Conservation (phyloP, 2,888 invertebrate species). For the Conchocele bisecta region DNA sequence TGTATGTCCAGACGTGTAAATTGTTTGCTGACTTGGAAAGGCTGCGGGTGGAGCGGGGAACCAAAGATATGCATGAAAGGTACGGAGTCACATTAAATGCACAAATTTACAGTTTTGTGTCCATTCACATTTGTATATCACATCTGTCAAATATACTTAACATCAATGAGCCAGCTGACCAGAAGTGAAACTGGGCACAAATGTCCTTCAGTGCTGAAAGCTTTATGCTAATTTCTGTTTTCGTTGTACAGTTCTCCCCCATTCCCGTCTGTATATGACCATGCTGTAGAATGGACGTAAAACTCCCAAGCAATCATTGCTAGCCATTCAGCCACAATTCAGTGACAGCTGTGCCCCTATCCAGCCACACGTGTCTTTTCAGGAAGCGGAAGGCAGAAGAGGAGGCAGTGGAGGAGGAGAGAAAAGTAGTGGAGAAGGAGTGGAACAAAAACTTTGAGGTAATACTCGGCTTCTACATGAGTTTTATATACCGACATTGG, state of each 20-base stretch:
- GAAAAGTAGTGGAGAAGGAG: constrained; percentile 88
- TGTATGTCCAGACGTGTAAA: constrained; percentile 99
- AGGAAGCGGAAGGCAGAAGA: constrained; percentile 70
- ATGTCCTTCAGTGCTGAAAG: not conserved
- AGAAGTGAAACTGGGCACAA: no score
- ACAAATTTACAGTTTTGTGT: no score
- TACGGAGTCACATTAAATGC: no score
- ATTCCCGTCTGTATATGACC: not conserved
- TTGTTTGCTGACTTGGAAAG: constrained; percentile 93
- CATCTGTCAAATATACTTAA: no score
- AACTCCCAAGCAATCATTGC: not conserved
- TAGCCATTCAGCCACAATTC: no score
- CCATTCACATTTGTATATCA: no score
- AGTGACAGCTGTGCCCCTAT: no score
- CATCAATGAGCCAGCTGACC: no score
- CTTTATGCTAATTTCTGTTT: not conserved
- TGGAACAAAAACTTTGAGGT: constrained; percentile 99
- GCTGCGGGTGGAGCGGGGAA: constrained; percentile 80
- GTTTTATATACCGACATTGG: no score
- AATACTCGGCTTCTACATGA: no score
- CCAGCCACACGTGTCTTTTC: no score
- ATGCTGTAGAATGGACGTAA: not conserved
- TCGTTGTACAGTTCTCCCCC: not conserved
- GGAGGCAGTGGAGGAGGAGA: constrained; percentile 63
- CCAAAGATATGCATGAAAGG: constrained; percentile 83